Evolutionary conservation across 53 echinoderm and acorn worm species (phyloP).

Genomic region (Actinopyga echinites): DNA sequence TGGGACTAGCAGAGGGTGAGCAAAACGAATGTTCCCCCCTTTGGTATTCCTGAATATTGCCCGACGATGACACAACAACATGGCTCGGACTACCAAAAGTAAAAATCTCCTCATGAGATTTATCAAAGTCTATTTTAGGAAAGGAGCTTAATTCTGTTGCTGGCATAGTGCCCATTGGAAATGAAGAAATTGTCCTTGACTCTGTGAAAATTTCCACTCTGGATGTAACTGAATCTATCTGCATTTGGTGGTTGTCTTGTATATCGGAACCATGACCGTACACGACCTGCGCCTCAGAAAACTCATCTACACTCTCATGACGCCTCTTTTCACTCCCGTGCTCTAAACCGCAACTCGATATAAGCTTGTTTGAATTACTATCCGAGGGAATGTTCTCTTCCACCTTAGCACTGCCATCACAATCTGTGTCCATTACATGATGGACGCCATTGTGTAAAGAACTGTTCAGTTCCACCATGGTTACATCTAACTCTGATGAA

Average conservation of each 20-base stretch:
- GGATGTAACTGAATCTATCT: too few species aligned
- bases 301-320: too few species aligned
- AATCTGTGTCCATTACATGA: background rate
- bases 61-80: background rate
- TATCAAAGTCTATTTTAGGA: too few species aligned
- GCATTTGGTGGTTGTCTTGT: too few species aligned
- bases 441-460: background rate
- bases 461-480: background rate
- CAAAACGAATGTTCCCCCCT: conserved; percentile 44
- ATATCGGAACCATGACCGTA: too few species aligned
- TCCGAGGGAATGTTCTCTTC: background rate
- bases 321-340: too few species aligned
- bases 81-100: conserved; percentile 19
- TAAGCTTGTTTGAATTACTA: conserved; percentile 14
- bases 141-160: too few species aligned
- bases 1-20: conserved; percentile 75
- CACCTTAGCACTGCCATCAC: background rate
- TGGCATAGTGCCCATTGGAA: too few species aligned
- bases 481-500: background rate
- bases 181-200: too few species aligned
- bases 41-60: conserved; percentile 14
- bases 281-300: too few species aligned
- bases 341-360: background rate
- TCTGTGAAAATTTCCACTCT: too few species aligned
- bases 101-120: background rate